Conservation (phyloP, 2,113 vertebrate genomes). For the Phalacrocorax carbo region DNA sequence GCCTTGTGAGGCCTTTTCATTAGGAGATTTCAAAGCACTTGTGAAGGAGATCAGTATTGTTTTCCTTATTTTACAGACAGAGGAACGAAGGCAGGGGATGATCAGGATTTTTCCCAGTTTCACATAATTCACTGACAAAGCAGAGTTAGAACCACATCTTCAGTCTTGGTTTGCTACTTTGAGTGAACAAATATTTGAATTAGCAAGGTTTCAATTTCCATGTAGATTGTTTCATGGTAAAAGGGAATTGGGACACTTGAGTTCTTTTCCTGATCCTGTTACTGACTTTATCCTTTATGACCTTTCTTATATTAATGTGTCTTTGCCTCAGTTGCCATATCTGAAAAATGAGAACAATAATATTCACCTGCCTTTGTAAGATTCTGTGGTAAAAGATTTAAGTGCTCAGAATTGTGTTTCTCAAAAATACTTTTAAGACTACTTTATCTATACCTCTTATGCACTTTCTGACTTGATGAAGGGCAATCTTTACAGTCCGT, state of each 20-base stretch:
- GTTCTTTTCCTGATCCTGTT: background rate
- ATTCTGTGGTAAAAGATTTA: background rate
- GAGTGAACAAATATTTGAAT: background rate
- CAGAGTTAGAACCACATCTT: background rate
- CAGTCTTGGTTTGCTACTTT: background rate
- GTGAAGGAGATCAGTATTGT: background rate
- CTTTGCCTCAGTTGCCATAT: background rate
- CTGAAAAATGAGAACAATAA: background rate
- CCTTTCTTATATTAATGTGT: background rate
- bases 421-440: background rate
- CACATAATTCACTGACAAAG: background rate
- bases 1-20: background rate
- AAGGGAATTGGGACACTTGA: background rate
- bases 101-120: background rate
- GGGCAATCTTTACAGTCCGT: background rate
- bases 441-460: background rate
- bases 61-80: background rate
- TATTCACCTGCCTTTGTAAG: background rate
- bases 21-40: background rate
- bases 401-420: background rate
- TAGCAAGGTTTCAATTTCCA: background rate
- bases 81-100: background rate
- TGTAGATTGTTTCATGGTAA: background rate
- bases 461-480: background rate
- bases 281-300: background rate